These are phyloP conservation scores for Artemisiospiza belli DNA, from an alignment of 2,113 vertebrate genomes.

Conservation along the genomic window DNA sequence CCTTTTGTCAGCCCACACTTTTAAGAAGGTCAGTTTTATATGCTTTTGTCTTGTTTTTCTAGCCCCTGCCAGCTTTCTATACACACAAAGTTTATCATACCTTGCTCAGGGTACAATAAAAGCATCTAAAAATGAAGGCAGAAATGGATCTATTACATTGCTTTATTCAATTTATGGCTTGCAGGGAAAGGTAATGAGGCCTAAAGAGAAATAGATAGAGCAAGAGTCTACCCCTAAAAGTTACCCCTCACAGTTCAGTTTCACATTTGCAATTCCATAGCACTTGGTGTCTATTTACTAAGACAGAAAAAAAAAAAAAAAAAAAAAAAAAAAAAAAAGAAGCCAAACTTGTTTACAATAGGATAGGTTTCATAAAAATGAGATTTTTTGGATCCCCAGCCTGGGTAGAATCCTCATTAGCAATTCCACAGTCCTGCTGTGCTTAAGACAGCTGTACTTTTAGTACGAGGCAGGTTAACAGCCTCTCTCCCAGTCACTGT, in stretches of 20 bases:
- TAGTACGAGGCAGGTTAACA: background rate
- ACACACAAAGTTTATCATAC: background rate
- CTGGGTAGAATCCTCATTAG: background rate
- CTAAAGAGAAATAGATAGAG: background rate
- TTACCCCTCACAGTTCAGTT: background rate
- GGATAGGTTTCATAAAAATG: background rate
- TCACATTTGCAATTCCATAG: background rate
- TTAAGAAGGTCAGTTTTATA: background rate
- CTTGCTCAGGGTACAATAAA: background rate
- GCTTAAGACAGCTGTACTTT: background rate
- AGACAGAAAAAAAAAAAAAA: background rate
- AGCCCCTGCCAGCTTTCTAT: background rate
- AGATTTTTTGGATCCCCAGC: background rate
- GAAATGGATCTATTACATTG: slow-evolving; percentile 22
- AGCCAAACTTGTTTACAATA: background rate
- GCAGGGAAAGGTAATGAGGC: background rate
- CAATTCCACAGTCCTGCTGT: background rate
- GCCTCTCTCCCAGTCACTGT: background rate
- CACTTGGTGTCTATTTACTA: background rate
- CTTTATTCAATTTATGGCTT: slow-evolving; percentile 23
- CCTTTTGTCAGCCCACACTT: background rate
- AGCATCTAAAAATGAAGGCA: slow-evolving; percentile 24
- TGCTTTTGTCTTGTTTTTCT: background rate
- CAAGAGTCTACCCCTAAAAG: background rate
- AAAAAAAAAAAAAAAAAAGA: background rate